phyloP scores from a whole-genome alignment of 1,140 invertebrate species.

The Daktulosphaira vitifoliae region DNA sequence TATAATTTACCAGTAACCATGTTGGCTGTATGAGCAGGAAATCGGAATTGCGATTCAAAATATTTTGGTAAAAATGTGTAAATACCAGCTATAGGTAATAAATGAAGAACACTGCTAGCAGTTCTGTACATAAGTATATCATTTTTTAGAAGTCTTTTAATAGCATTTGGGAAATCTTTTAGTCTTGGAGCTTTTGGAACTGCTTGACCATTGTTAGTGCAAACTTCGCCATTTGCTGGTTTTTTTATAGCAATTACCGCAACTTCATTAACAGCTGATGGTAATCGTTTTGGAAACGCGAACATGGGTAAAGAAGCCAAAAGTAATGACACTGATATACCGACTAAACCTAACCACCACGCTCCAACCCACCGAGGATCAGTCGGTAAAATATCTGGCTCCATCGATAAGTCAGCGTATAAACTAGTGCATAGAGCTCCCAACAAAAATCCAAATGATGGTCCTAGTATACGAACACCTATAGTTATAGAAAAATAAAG shows the following conservation, averaged over 20 bases:
- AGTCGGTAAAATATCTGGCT: constrained; percentile 66
- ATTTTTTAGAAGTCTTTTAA: constrained; percentile 75
- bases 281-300: constrained; percentile 67
- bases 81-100: constrained; percentile 80
- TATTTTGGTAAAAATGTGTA: constrained; percentile 93
- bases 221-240: background rate
- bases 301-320: constrained; percentile 78
- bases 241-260: background rate
- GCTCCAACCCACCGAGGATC: constrained; percentile 86
- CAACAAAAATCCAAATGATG: constrained; percentile 79
- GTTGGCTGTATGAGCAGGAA: constrained; percentile 78
- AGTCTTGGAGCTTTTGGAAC: constrained; percentile 48
- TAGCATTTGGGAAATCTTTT: constrained; percentile 74
- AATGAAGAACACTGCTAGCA: constrained; percentile 77
- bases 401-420: constrained; percentile 67
- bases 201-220: constrained; percentile 37
- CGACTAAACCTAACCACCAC: constrained; percentile 79
- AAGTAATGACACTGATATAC: constrained; percentile 69
- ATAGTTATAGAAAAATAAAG: constrained; percentile 90
- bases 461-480: constrained; percentile 80
- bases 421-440: constrained; percentile 82
- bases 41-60: constrained; percentile 80
- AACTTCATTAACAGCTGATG: constrained; percentile 42
- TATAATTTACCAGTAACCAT: constrained; percentile 73
- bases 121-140: constrained; percentile 84